phyloP scores from a whole-genome alignment of 2,113 vertebrate genomes.

The Fregata magnificens region DNA sequence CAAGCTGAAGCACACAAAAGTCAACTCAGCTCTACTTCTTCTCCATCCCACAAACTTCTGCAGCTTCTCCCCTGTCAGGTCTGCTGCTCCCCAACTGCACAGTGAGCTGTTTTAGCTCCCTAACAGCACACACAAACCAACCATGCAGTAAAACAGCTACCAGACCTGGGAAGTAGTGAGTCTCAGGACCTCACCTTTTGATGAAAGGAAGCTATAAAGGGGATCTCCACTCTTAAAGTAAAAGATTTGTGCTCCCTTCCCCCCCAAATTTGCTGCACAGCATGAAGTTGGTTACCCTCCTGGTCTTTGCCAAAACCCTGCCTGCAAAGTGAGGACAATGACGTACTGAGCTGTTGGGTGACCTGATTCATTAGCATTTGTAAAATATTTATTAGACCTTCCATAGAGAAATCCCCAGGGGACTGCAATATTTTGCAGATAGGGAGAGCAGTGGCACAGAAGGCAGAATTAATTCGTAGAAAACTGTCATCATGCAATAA shows the following conservation, averaged over 20 bases:
- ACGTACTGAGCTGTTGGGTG: neutral
- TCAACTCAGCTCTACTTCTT: neutral
- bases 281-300: neutral
- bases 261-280: neutral
- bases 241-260: neutral
- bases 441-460: neutral
- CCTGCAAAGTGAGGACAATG: neutral
- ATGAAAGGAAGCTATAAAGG: neutral
- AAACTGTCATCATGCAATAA: neutral
- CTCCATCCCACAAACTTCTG: neutral
- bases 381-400: constrained; percentile 24
- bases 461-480: neutral
- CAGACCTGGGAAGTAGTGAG: neutral
- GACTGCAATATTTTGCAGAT: neutral
- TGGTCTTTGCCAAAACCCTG: neutral
- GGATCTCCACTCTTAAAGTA: neutral
- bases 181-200: neutral
- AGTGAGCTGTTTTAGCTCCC: neutral
- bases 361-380: neutral
- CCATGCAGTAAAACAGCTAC: neutral
- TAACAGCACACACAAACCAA: neutral
- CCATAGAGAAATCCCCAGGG: neutral
- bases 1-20: neutral
- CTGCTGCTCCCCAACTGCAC: neutral
- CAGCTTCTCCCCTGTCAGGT: neutral